Percentiles rank a stretch among this genome's conserved stretches.
phyloP scores from a whole-genome alignment of 2,797 vertebrate genomes.

The Alca torda region DNA sequence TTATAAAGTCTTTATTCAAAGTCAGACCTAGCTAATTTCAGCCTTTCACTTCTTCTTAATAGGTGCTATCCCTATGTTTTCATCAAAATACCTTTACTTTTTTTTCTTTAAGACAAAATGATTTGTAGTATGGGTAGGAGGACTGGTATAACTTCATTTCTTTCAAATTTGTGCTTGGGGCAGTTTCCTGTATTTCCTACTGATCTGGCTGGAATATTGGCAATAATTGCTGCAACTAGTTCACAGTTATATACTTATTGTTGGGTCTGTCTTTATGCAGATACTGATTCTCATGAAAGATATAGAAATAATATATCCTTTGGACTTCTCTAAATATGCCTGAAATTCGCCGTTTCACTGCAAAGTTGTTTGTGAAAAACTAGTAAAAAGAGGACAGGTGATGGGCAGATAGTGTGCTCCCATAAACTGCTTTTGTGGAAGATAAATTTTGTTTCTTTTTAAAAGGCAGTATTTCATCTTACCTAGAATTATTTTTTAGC shows the following conservation, averaged over 20 bases:
- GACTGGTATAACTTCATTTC: not conserved
- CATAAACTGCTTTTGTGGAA: not conserved
- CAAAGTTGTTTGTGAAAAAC: not conserved
- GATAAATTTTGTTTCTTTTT: not conserved
- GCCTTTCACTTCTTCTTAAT: not conserved
- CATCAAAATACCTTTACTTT: not conserved
- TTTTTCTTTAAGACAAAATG: not conserved
- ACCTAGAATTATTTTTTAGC: not conserved
- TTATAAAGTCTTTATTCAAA: not conserved
- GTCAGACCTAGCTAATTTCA: not conserved
- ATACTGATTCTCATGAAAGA: not conserved
- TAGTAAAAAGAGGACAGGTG: not conserved
- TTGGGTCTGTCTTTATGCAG: not conserved
- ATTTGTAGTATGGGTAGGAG: not conserved
- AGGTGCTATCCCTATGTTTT: not conserved
- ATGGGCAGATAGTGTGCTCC: rapidly evolving
- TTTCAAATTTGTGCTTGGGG: not conserved
- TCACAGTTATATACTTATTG: not conserved
- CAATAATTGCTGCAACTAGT: not conserved
- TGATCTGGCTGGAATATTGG: not conserved
- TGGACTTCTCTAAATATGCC: not conserved
- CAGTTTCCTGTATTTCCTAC: not conserved
- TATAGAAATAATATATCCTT: not conserved
- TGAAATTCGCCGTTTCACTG: not conserved
- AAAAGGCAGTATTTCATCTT: not conserved